Percentiles rank a stretch among this genome's conserved stretches.
Conservation (phyloP, 2,888 invertebrate genomes). For the Pyrocoelia pectoralis region DNA sequence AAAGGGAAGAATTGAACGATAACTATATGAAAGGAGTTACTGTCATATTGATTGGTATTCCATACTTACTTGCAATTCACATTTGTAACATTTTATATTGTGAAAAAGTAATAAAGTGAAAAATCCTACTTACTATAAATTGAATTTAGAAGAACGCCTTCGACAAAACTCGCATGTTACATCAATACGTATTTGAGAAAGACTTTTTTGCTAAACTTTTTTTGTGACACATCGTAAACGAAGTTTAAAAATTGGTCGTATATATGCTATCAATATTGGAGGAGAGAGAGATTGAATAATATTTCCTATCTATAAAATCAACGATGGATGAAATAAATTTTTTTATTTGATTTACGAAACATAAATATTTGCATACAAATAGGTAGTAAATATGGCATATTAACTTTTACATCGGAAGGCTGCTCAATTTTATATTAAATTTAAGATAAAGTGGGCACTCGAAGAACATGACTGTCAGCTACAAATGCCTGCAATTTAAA, state of each 20-base stretch:
- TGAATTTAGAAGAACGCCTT: slow-evolving; percentile 6
- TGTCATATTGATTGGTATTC: neutral
- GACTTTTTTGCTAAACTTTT: slow-evolving; percentile 14
- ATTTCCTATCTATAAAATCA: slow-evolving; percentile 31
- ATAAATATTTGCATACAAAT: slow-evolving; percentile 32
- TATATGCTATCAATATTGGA: slow-evolving; percentile 33
- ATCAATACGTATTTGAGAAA: neutral
- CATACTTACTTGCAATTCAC: neutral
- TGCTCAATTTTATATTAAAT: slow-evolving; percentile 32
- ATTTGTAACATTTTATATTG: neutral
- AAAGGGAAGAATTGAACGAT: too few relatives aligned
- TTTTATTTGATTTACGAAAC: slow-evolving; percentile 32
- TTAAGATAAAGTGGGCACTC: slow-evolving; percentile 26
- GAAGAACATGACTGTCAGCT: slow-evolving; percentile 24
- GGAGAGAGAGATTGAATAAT: slow-evolving; percentile 31
- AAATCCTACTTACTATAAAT: slow-evolving; percentile 4
- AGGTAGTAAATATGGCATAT: slow-evolving; percentile 33
- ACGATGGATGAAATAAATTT: slow-evolving; percentile 32
- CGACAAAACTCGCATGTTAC: neutral
- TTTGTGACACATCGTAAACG: slow-evolving; percentile 17
- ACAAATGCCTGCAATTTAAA: slow-evolving; percentile 9
- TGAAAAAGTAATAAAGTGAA: slow-evolving; percentile 4
- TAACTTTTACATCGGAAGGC: slow-evolving; percentile 29
- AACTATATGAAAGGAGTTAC: too few relatives aligned
- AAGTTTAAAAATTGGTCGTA: slow-evolving; percentile 32